Percentiles rank a stretch among this genome's conserved stretches.
phyloP scores from a whole-genome alignment of 2,888 invertebrate genomes.

The Ormia ochracea region DNA sequence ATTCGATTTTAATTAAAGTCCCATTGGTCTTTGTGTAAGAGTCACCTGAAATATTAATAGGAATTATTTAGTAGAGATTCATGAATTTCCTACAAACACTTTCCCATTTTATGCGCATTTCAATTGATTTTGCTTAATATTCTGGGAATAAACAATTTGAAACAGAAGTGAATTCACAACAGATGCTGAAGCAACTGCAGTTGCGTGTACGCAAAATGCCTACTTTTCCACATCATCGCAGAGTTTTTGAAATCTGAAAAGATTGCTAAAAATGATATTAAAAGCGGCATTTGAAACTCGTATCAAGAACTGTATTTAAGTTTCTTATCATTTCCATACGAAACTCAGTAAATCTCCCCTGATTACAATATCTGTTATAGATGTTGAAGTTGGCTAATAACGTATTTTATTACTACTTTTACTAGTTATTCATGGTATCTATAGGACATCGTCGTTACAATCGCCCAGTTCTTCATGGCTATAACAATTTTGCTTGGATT shows the following conservation, averaged over 20 bases:
- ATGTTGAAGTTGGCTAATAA: neutral
- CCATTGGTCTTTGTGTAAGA: too few species aligned
- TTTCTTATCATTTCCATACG: slow-evolving; percentile 46
- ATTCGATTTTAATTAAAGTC: too few species aligned
- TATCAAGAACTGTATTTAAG: slow-evolving; percentile 42
- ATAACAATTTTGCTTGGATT: slow-evolving; percentile 69
- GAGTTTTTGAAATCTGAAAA: neutral
- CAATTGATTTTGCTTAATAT: slow-evolving; percentile 3
- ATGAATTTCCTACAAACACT: neutral
- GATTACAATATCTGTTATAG: neutral
- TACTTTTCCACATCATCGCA: neutral
- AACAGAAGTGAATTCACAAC: slow-evolving; percentile 16
- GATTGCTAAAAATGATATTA: neutral
- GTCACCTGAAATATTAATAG: too few species aligned
- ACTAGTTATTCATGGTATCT: slow-evolving; percentile 33
- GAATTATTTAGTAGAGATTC: too few species aligned
- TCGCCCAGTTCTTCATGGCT: slow-evolving; percentile 56
- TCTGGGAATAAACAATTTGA: slow-evolving; percentile 16
- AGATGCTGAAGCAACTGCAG: neutral
- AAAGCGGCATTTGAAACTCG: slow-evolving; percentile 26
- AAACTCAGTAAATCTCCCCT: neutral
- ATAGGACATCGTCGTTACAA: slow-evolving; percentile 51
- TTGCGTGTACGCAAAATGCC: neutral
- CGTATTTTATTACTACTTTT: neutral
- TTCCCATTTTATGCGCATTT: neutral